Conservation (phyloP, 2,113 vertebrate species). For the Monarcha castaneiventris region DNA sequence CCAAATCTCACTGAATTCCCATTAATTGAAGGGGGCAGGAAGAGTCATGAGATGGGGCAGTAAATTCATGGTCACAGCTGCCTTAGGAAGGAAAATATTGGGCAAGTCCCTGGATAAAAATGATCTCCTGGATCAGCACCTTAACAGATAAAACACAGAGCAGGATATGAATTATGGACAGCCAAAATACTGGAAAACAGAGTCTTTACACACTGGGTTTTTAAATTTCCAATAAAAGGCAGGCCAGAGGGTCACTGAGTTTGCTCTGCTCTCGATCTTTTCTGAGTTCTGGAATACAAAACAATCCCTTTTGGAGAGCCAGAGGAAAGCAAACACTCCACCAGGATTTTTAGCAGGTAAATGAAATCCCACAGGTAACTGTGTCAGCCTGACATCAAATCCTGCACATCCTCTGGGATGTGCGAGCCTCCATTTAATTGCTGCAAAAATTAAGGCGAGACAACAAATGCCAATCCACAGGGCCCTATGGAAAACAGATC, state of each 20-base stretch:
- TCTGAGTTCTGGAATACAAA: not conserved
- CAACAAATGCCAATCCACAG: not conserved
- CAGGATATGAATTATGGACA: not conserved
- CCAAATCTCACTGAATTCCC: not conserved
- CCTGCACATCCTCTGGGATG: not conserved
- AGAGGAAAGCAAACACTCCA: not conserved
- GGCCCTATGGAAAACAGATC: not conserved
- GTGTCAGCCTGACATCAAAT: not conserved
- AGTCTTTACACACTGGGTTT: not conserved
- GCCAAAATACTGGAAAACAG: not conserved
- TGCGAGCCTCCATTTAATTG: not conserved
- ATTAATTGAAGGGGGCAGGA: not conserved
- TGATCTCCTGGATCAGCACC: fast-evolving
- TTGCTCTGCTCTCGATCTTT: not conserved
- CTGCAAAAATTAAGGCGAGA: not conserved
- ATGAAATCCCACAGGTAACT: not conserved
- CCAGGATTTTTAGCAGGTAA: not conserved
- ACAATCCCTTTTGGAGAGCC: not conserved
- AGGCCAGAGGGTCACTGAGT: not conserved
- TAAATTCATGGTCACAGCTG: not conserved
- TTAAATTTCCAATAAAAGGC: not conserved
- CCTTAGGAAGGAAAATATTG: not conserved
- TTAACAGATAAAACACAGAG: not conserved
- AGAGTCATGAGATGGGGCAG: not conserved
- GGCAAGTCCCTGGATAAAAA: not conserved